Evolutionary conservation across 2,888 invertebrate genomes (phyloP).

Genomic region (Mythimna albipuncta): DNA sequence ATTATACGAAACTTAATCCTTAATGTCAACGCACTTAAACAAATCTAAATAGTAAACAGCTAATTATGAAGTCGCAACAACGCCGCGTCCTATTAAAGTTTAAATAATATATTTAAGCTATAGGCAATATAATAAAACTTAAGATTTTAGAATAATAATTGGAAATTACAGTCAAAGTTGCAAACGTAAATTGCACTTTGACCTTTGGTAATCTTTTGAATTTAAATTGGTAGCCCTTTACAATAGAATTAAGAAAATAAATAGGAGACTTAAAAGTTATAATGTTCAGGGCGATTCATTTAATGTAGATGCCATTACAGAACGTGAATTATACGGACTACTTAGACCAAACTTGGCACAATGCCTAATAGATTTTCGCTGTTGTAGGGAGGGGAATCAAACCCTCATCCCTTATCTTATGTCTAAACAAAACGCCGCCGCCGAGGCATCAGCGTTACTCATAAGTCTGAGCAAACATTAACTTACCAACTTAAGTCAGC

Average conservation of each 20-base stretch:
- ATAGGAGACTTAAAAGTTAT: conserved; percentile 37
- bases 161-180: conserved; percentile 50
- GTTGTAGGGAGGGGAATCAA: conserved; percentile 32
- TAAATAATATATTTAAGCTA: conserved; percentile 37
- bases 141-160: conserved; percentile 54
- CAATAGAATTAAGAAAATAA: conserved; percentile 46
- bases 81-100: conserved; percentile 37
- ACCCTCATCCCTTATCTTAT: conserved; percentile 33
- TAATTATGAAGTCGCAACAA: conserved; percentile 50
- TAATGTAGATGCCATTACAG: conserved; percentile 35
- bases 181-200: conserved; percentile 54
- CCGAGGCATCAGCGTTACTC: conserved; percentile 30
- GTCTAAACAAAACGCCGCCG: conserved; percentile 34
- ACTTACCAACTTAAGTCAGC: conserved; percentile 22
- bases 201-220: conserved; percentile 48
- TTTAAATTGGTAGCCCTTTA: conserved; percentile 34
- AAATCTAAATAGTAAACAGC: conserved; percentile 36
- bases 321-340: conserved; percentile 27
- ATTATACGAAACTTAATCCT: conserved; percentile 47
- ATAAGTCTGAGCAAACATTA: conserved; percentile 35
- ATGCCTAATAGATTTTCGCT: conserved; percentile 43
- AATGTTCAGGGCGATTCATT: conserved; percentile 30
- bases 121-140: conserved; percentile 22
- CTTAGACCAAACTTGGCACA: conserved; percentile 39
- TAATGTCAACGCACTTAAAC: conserved; percentile 35